Conservation (phyloP, 2,888 invertebrate species). For the Eledone cirrhosa region DNA sequence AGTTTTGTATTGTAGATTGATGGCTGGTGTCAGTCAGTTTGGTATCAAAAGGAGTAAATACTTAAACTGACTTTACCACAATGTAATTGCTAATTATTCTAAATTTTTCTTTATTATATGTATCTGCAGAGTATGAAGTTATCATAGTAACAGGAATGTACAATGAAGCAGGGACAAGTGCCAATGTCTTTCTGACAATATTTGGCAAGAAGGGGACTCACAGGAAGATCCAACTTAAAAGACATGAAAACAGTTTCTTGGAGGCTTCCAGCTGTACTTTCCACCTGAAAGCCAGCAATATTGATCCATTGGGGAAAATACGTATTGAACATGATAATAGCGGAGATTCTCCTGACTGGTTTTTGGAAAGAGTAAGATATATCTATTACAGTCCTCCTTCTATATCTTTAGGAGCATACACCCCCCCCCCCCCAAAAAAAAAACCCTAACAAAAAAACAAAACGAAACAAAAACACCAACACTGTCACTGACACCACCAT, state of each 20-base stretch:
- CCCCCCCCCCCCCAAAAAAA: too few species aligned
- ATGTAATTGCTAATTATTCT: too few species aligned
- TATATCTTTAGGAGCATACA: too few species aligned
- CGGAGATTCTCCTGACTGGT: conserved; percentile 65
- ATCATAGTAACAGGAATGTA: conserved; percentile 64
- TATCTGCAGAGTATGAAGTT: conserved; percentile 64
- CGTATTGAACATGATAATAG: conserved; percentile 66
- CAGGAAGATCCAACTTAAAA: conserved; percentile 59
- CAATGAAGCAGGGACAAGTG: conserved; percentile 62
- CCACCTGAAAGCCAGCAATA: conserved; percentile 59
- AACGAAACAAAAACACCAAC: too few species aligned
- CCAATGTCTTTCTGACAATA: conserved; percentile 64
- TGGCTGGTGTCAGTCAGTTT: too few species aligned
- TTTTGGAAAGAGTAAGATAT: conserved; percentile 64
- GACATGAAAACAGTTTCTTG: conserved; percentile 49
- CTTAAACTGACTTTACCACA: too few species aligned
- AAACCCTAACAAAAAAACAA: too few species aligned
- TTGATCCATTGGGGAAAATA: conserved; percentile 64
- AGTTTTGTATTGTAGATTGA: too few species aligned
- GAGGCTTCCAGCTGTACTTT: conserved; percentile 59
- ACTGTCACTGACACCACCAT: too few species aligned
- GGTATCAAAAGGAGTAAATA: too few species aligned
- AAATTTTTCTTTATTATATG: too few species aligned
- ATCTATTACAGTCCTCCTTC: too few species aligned
- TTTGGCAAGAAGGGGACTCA: conserved; percentile 64